Base-by-base conservation (phyloP, 1,140 invertebrate genomes). In the Lerema accius region DNA sequence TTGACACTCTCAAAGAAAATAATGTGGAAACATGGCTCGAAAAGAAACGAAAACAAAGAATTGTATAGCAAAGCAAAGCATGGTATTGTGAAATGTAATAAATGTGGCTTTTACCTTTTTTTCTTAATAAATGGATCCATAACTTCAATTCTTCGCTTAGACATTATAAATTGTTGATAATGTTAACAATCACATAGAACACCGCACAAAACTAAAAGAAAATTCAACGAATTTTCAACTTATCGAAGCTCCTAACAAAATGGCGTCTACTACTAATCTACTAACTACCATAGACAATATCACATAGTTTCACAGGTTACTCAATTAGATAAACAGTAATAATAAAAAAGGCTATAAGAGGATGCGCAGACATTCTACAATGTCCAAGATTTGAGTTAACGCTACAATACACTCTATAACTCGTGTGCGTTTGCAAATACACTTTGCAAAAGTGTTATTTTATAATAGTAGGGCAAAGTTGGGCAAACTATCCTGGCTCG, bases 71-170 rank as follows among this genome's bases (percentile, higher is more conserved):
- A n/a, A n/a, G 49, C 35, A 28, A 58, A 56, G 59, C 60, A 61
- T 64, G 61, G 61, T 9, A 23, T 40, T 28, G 51, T 26, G 37
- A 53, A 53, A 53, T 11, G 11, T 42, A 69, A 72, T 68, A 45
- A 71, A 69, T 61, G 23, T 39, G 17, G 13, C 56, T 46, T 28
- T 16, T 53, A 96, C 96, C 93, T 91, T 90, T 94, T 95, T 78
- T 94, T 93, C 77, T 96, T 96, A 53, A 95, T 91, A 83, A 96
- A 96, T 2, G 96, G 95, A 83, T 96, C 96, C 67, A 95, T 92
- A 17, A 96, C 94, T 92, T 97, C 96, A 76, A 97, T 96, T 78
- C 96, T 93, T 67, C 95, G 92, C 83, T 96, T 96, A 13, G 95
- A 96, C 96, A 96, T 96, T 61, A 5, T 23, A 23, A 23, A 3